Percentiles rank a stretch among this genome's conserved stretches.
These are phyloP conservation scores for Poicephalus meyeri DNA, from an alignment of 2,113 vertebrate genomes.

Conservation along the genomic window DNA sequence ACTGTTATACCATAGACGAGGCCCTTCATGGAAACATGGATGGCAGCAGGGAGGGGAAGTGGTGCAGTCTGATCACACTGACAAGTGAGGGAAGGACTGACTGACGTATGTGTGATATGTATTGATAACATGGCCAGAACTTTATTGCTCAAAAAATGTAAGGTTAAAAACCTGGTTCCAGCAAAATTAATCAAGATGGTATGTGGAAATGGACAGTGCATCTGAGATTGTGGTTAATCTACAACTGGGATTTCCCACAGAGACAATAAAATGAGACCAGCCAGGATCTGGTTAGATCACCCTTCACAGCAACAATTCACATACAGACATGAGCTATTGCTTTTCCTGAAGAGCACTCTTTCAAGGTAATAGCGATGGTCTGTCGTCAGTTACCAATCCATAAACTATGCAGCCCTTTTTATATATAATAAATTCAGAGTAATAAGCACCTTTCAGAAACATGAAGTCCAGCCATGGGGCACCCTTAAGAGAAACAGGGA, in stretches of 20 bases:
- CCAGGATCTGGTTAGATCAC: neutral
- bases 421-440: neutral
- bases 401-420: neutral
- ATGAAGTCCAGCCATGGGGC: neutral
- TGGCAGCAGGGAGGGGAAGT: neutral
- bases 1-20: neutral
- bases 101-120: accelerated
- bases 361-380: neutral
- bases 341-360: neutral
- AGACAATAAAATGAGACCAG: neutral
- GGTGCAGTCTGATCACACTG: accelerated
- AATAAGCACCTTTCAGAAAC: neutral
- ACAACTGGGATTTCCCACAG: neutral
- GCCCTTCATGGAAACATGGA: neutral
- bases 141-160: neutral
- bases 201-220: neutral
- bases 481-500: neutral
- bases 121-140: accelerated
- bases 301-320: neutral
- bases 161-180: neutral
- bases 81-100: neutral
- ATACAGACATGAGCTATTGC: neutral
- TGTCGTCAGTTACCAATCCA: neutral
- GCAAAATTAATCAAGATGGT: neutral
- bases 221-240: neutral